Percentiles rank a stretch among this genome's conserved stretches.
Evolutionary conservation across 2,888 invertebrate species (phyloP).

Genomic region (Trisateles emortualis): DNA sequence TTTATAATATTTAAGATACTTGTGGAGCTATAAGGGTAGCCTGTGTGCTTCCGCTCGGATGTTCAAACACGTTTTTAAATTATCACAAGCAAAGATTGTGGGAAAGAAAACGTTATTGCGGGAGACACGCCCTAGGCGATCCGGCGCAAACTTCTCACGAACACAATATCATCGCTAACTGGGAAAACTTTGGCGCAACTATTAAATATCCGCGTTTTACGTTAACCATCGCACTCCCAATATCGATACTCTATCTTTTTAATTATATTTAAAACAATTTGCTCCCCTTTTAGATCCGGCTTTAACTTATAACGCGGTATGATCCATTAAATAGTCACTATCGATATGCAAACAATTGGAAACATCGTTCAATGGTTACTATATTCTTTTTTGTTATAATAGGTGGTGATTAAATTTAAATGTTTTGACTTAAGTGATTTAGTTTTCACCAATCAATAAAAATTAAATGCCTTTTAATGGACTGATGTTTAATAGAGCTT

Average conservation of each 20-base stretch:
- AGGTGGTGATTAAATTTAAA: constrained; percentile 20
- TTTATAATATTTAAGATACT: constrained; percentile 47
- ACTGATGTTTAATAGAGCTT: background rate
- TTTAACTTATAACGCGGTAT: constrained; percentile 16
- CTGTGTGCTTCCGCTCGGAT: constrained; percentile 47
- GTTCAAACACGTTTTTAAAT: constrained; percentile 71
- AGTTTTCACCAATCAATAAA: background rate
- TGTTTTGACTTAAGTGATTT: constrained; percentile 15
- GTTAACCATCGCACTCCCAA: constrained; percentile 39
- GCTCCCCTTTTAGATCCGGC: constrained; percentile 16
- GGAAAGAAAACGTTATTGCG: constrained; percentile 66
- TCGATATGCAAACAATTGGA: constrained; percentile 30
- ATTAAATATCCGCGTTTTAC: constrained; percentile 64
- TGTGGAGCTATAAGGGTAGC: constrained; percentile 35
- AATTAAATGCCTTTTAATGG: background rate
- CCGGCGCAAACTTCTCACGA: constrained; percentile 48
- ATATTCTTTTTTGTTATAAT: constrained; percentile 21
- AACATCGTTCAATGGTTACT: constrained; percentile 21
- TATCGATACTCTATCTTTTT: constrained; percentile 33
- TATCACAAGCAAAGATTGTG: constrained; percentile 67
- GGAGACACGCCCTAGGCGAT: constrained; percentile 53
- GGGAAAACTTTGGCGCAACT: constrained; percentile 60
- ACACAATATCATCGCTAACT: constrained; percentile 63
- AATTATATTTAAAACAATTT: constrained; percentile 47
- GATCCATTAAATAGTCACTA: constrained; percentile 26